Base-by-base conservation (phyloP, 2,888 invertebrate species). In the Xestoiulus laeticollis region DNA sequence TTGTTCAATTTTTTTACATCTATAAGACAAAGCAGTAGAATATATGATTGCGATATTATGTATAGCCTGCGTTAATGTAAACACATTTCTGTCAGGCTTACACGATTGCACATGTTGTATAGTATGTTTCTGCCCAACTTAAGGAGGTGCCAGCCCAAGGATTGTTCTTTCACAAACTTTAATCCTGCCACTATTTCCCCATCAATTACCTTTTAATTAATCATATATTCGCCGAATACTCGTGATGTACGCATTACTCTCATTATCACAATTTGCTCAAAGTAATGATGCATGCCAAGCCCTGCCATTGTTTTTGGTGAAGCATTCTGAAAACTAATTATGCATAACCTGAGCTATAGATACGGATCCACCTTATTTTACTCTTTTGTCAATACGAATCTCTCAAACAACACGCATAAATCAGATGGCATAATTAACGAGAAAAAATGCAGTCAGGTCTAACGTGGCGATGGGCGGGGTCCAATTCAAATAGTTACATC, bases 191-290 rank as follows among this genome's bases (percentile, higher is more conserved):
- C 26, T 48, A 68, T 68, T 68, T 68, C 22, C 68, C 68, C 68
- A 68, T 68, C 68, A 68, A 68, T 68, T 68, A 68, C 68, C 68
- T 26, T 68, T 68, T 68, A 68, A 68, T 68, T 68, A 68, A 68
- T 68, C 68, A 26, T 12, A 68, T 68, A 6, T 68, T 22, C 68
- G 26, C 22, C 26, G 68, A 68, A 68, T 12, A 26, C 68, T 22
- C 10, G 68, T 26, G 26, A 68, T 68, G 68, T 26, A 68, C n/a
- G 3, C 68, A 68, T 68, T 68, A 68, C 26, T 68, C 26, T 8
- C 68, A 68, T 68, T 68, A 68, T 26, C 26, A 68, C 68, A 68
- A 68, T 68, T 22, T 68, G 68, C 26, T 22, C 68, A 68, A 22
- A 68, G 68, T 26, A 68, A 68, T 68, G 68, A 68, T 68, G 68